Conservation (phyloP, 2,797 vertebrate species). For the Anabacerthia variegaticeps region DNA sequence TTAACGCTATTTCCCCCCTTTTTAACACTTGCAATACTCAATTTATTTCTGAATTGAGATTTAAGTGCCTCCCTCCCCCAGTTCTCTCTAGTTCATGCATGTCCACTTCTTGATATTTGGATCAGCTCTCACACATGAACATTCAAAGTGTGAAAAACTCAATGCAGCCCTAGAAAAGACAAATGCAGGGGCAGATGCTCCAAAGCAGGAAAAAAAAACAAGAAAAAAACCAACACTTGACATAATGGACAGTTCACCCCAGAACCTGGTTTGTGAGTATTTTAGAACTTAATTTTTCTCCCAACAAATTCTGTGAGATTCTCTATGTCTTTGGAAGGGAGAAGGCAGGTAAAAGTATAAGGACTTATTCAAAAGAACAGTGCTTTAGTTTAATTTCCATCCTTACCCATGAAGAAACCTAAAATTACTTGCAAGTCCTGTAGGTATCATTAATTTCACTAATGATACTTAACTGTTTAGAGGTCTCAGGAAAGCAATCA, state of each 20-base stretch:
- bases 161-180: background rate
- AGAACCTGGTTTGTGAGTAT: background rate
- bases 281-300: background rate
- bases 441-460: background rate
- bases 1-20: background rate
- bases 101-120: background rate
- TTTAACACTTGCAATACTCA: background rate
- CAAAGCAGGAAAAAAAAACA: background rate
- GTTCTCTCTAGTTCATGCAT: background rate
- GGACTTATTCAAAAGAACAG: background rate
- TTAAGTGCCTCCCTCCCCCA: background rate
- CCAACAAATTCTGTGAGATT: background rate
- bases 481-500: background rate
- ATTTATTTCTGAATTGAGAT: background rate
- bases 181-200: background rate
- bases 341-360: background rate
- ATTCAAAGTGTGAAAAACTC: background rate
- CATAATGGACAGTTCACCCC: background rate
- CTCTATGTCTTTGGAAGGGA: accelerated
- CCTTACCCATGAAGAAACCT: background rate
- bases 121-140: background rate
- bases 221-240: background rate
- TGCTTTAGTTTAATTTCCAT: background rate
- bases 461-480: background rate
- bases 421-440: background rate